Evolutionary conservation across 2,888 invertebrate species (phyloP), one percentile per base, ranked within the genome.

Genomic region (Hyalella azteca): DNA sequence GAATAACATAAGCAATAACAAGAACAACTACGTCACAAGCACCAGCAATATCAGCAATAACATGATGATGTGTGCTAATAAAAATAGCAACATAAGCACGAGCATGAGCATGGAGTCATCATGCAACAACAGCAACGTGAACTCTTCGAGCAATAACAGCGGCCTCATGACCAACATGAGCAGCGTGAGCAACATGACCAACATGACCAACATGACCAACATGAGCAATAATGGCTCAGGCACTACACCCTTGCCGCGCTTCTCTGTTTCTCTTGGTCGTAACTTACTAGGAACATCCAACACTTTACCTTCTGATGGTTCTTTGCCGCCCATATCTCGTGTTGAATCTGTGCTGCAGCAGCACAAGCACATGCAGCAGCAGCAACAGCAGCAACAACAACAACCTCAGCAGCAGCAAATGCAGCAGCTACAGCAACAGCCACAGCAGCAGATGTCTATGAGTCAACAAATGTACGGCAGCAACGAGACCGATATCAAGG

Each of bases 301-400:
- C 66, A 66, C 32, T 7, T 36, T 66, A 36, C 22, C 66, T 3
- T 66, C 66, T 13, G 66, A 66, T 36, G 66, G 66, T 0, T 36
- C 66, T 13, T 36, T 66, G 15, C 66, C 66, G 66, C 66, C 66
- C 66, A 66, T 66, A 7, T 5, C 66, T 4, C 66, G 66, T 0
- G 66, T 66, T 11, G 66, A 66, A 36, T 66, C 66, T 3, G 66
- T 66, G 66, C 66, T 66, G 32, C 66, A 66, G 77, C 78, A 78
- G n/a, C 78, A 78, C 15, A 78, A 54, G 78, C 80, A 80, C 22
- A 79, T 79, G 39, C 66, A 66, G 26, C 81, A 81, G 11, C 81
- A 76, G 45, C 79, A 79, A 39, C 79, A 76, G 66, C 78, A 73
- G 48, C 81, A 73, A 22, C 73, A 81, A 26, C 81, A 81, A 45